Evolutionary conservation across 2,113 vertebrate genomes (phyloP).

Genomic region (Heptranchias perlo): DNA sequence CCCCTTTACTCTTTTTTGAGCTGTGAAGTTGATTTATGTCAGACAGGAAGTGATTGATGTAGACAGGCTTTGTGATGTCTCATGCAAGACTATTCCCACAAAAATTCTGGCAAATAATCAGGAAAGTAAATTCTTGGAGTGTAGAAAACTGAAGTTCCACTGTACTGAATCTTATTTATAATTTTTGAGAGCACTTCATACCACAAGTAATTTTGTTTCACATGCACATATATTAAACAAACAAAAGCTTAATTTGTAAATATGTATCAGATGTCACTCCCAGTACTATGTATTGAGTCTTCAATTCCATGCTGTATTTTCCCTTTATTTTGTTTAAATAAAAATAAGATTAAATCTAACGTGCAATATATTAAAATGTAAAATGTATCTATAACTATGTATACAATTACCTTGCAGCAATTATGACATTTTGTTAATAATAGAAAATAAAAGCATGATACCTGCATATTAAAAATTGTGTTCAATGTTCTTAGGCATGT

Average conservation of each 20-base stretch:
- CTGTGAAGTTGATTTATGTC: background rate
- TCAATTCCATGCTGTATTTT: constrained; percentile 47
- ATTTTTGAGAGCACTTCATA: background rate
- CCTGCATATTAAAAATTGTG: constrained; percentile 65
- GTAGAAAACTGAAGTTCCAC: background rate
- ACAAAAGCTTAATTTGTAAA: constrained; percentile 55
- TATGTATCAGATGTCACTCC: constrained; percentile 51
- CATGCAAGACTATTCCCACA: background rate
- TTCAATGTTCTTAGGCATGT: constrained; percentile 72
- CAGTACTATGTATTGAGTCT: constrained; percentile 50
- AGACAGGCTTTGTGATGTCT: background rate
- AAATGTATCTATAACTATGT: constrained; percentile 22
- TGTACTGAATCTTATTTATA: background rate
- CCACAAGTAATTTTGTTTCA: constrained; percentile 23
- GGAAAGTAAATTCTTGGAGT: background rate
- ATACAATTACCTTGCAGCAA: constrained; percentile 46
- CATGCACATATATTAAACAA: constrained; percentile 57
- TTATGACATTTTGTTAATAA: constrained; percentile 57
- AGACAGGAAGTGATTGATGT: background rate
- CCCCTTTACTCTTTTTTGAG: background rate
- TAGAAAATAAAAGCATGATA: constrained; percentile 66
- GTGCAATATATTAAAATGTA: constrained; percentile 34
- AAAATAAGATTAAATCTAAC: constrained; percentile 41
- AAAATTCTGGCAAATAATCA: background rate
- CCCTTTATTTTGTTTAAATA: constrained; percentile 43